Base-by-base conservation (phyloP, 1,140 invertebrate genomes). In the Limonius californicus region DNA sequence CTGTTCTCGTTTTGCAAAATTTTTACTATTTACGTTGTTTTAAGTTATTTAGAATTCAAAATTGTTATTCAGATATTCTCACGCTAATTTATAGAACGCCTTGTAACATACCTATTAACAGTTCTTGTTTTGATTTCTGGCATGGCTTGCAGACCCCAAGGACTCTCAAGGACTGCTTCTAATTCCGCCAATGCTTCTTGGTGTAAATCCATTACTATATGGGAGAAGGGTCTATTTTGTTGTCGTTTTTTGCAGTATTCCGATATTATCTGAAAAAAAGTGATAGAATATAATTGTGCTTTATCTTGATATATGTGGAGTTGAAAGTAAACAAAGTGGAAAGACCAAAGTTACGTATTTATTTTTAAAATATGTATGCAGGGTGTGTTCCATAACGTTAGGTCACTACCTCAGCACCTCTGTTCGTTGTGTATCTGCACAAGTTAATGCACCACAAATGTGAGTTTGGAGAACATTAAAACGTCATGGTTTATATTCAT, bases 141-240 rank as follows among this genome's bases (percentile, higher is more conserved):
- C 74, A 76, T 76, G 1, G 73, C 73, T n/a, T 73, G 73, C 9
- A 73, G 73, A 30, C 72, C 72, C 71, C 73, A 76, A 11, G 70
- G 67, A 1, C 72, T 68, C 23, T 76, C 73, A 12, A 71, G 54
- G 4, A 59, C 58, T 12, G 67, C 18, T 62, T 76, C 73, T 9
- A 75, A 27, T 11, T 64, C 69, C 20, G 70, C 73, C 56, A 81
- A 69, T 0, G 83, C 80, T 63, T 83, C 82, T 19, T 80, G 77
- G 59, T 84, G 82, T 71, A 85, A 77, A 65, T 85, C 83, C 83
- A 84, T 85, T 1, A 84, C 79, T 12, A 84, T 81, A 65, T 84
- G 83, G 0, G 82, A 84, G 69, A 85, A 84, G 1, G 84, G 83
- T 45, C 81, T 77, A 18, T 78, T 78, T 63, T 83, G 80, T 45